These are phyloP conservation scores for Amblyjoppa proteus DNA, from an alignment of 2,888 invertebrate species.

Conservation along the genomic window DNA sequence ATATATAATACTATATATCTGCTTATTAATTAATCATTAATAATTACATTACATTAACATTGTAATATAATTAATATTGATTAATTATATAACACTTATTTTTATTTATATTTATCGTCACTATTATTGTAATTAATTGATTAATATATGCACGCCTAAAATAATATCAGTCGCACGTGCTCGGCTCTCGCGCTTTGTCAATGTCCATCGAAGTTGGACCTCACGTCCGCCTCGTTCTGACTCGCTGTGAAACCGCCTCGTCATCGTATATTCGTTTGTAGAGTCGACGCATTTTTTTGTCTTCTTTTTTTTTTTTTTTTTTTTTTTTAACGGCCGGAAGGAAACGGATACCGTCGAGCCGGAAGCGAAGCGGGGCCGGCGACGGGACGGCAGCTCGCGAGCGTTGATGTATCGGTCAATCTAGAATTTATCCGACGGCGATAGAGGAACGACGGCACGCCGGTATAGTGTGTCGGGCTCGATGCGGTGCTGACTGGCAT, in stretches of 20 bases:
- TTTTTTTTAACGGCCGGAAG: conserved; percentile 77
- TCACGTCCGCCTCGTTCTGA: not conserved
- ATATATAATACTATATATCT: no score
- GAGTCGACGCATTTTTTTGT: conserved; percentile 8
- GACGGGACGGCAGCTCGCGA: conserved; percentile 10
- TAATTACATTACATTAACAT: no score
- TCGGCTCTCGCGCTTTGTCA: conserved; percentile 12
- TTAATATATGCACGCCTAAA: conserved; percentile 10
- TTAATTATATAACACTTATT: not conserved
- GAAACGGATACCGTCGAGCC: conserved; percentile 77
- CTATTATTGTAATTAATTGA: not conserved
- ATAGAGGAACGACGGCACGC: not conserved
- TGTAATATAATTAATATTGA: no score
- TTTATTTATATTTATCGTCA: conserved; percentile 10
- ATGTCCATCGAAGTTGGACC: not conserved
- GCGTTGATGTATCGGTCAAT: conserved; percentile 33
- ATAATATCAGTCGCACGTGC: conserved; percentile 20
- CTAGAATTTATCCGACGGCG: conserved; percentile 35
- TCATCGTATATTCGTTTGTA: not conserved
- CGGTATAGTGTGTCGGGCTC: conserved; percentile 12
- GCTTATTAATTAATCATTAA: no score
- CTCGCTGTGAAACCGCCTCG: not conserved
- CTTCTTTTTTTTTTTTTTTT: not conserved
- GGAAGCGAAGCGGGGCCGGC: conserved; percentile 75
- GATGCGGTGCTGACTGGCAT: conserved; percentile 26